Evolutionary conservation across 2,113 vertebrate genomes (phyloP), one percentile per base, ranked within the genome.

Genomic region (Amphiprion ocellaris): DNA sequence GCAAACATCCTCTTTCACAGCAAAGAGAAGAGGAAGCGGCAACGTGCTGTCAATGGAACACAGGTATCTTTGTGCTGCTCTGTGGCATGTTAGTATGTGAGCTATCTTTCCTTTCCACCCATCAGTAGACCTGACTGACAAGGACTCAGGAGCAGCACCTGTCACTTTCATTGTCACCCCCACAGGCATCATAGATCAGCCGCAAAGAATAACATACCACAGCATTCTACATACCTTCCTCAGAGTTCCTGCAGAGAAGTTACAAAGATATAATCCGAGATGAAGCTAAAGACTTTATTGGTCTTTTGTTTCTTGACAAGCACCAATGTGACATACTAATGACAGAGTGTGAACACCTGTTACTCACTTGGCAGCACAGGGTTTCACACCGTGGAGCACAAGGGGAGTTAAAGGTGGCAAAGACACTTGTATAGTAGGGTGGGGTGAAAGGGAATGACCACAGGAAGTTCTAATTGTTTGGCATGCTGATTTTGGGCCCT

Each of bases 41-140:
- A 55, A 1, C 4, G 1, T 63, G 68, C 46, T 33, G 14, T 76
- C 78, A 64, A 10, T 46, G n/a, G 37, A 55, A 76, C 65, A 69
- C 52, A 44, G 76, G 15, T 23, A 21, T 30, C 74, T 77, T 84
- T 84, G 78, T 83, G 82, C 67, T 77, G 12, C 69, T 75, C 63
- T 47, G 56, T 72, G 80, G 52, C 58, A 66, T 81, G 81, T 72
- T 50, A 86, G 79, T 83, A 92, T 89, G 85, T 63, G 55, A 87
- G 49, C 71, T 58, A 66, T 81, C 74, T 77, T 16, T 37, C 55
- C 61, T 53, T n/a, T 66, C n/a, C 83, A 72, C 74, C 77, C 73
- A 72, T 60, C 63, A 79, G 74, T 33, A 72, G 75, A 76, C 54
- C 71, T 69, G 74, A 84, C 58, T 74, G 83, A 87, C 49, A 26